Evolutionary conservation across 2,888 invertebrate species (phyloP).

Genomic region (Cryptus armator): DNA sequence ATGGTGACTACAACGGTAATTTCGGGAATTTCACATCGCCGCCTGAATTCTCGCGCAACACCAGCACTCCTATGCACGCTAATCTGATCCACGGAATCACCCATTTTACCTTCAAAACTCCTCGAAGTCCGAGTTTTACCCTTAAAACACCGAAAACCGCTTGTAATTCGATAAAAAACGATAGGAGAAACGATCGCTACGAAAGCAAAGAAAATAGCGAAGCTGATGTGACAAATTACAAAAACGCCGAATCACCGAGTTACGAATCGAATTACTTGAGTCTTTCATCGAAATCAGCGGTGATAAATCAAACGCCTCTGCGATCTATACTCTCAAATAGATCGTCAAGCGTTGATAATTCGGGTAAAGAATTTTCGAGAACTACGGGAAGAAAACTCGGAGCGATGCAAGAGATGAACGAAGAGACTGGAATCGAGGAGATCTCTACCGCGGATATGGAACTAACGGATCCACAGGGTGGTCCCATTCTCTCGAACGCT

Average conservation of each 20-base stretch:
- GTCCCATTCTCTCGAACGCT: too few relatives aligned
- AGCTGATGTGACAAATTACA: slow-evolving; percentile 6
- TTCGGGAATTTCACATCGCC: slow-evolving; percentile 73
- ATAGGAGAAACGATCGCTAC: slow-evolving; percentile 29
- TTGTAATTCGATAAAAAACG: neutral
- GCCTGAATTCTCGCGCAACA: slow-evolving; percentile 77
- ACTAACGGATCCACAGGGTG: slow-evolving; percentile 31
- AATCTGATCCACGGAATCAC: slow-evolving; percentile 61
- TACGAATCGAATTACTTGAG: slow-evolving; percentile 60
- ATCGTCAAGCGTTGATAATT: slow-evolving; percentile 29
- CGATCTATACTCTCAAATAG: slow-evolving; percentile 64
- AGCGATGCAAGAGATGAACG: slow-evolving; percentile 67
- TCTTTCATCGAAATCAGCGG: slow-evolving; percentile 50
- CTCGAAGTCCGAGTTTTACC: slow-evolving; percentile 70
- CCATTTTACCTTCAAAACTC: slow-evolving; percentile 70
- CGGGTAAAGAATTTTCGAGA: slow-evolving; percentile 33
- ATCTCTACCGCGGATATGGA: slow-evolving; percentile 21
- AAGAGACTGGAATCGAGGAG: slow-evolving; percentile 55
- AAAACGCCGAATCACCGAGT: slow-evolving; percentile 10
- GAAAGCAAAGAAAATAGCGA: slow-evolving; percentile 29
- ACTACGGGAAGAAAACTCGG: slow-evolving; percentile 59
- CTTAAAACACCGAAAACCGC: slow-evolving; percentile 75
- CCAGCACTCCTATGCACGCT: slow-evolving; percentile 80
- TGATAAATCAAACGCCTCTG: slow-evolving; percentile 63
- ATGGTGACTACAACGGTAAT: slow-evolving; percentile 65